Evolutionary conservation across 2,797 vertebrate species (phyloP).

Genomic region (Orientallactaga sibirica): DNA sequence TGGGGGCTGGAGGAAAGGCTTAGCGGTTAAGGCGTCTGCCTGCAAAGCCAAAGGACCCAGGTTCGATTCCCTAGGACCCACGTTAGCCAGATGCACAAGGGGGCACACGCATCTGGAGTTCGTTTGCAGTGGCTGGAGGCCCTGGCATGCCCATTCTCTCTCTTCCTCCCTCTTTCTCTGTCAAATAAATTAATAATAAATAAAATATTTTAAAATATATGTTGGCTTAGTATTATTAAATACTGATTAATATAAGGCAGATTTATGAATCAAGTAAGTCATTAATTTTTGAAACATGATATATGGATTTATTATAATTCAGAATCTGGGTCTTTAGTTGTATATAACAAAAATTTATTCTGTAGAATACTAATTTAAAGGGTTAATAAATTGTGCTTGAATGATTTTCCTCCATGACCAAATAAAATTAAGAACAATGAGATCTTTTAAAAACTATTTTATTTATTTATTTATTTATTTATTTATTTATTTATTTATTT

Average conservation of each 20-base stretch:
- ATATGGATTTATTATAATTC: background rate
- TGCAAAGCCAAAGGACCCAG: no score
- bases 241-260: background rate
- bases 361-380: background rate
- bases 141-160: no score
- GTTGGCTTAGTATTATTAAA: background rate
- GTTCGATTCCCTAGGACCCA: no score
- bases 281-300: background rate
- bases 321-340: background rate
- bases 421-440: background rate
- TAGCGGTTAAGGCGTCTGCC: no score
- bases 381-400: background rate
- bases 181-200: no score
- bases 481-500: no score
- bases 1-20: background rate
- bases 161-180: no score
- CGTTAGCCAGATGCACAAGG: no score
- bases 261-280: background rate
- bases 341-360: background rate
- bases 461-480: no score
- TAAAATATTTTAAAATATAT: background rate
- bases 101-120: no score
- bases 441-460: no score
- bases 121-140: no score
- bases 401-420: background rate